Conservation (phyloP, 2,797 vertebrate species). For the Sebastes variabilis region DNA sequence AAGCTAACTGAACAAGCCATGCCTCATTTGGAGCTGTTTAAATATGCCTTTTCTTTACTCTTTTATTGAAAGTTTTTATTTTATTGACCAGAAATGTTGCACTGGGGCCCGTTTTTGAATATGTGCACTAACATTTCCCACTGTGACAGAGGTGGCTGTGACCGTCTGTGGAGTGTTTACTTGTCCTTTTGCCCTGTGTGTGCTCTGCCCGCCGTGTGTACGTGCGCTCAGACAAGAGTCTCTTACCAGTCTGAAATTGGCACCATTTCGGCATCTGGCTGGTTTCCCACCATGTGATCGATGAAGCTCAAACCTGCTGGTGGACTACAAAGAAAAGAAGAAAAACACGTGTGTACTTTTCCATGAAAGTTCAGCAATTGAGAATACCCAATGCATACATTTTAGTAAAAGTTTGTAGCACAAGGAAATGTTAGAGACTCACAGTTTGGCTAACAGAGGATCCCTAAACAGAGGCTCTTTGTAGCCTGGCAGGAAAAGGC, state of each 20-base stretch:
- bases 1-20: neutral
- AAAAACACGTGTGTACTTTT: constrained; percentile 12
- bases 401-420: neutral
- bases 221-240: constrained; percentile 45
- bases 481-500: constrained; percentile 85
- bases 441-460: constrained; percentile 82
- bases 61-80: neutral
- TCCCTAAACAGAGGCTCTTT: constrained; percentile 81
- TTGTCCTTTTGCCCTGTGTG: constrained; percentile 53
- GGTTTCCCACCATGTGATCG: constrained; percentile 90
- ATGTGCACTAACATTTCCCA: neutral
- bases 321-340: constrained; percentile 70
- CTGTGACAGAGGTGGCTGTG: neutral
- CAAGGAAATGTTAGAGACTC: constrained; percentile 53
- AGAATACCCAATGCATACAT: neutral
- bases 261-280: constrained; percentile 87
- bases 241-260: constrained; percentile 85
- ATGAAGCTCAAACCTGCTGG: constrained; percentile 79
- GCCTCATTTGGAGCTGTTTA: neutral
- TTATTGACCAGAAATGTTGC: neutral
- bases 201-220: constrained; percentile 39
- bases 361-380: neutral
- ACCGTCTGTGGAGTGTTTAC: constrained; percentile 30
- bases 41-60: neutral
- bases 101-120: neutral